A percentile compares a stretch with the other conserved stretches of the same genome.
These are phyloP conservation scores for Philereme transversata DNA, from an alignment of 2,888 invertebrate species.

Conservation along the genomic window DNA sequence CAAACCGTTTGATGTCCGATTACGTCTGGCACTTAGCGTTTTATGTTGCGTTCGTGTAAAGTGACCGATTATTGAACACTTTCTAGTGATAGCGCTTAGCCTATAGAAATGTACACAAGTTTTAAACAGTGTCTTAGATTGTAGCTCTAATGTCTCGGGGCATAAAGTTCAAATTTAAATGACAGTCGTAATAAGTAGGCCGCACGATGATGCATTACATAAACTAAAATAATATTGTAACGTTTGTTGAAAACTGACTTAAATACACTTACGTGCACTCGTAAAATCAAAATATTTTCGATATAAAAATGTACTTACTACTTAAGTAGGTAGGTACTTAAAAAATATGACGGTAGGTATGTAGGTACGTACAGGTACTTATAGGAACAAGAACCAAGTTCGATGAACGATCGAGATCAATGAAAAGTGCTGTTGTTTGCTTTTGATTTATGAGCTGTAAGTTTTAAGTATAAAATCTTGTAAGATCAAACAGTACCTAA, in stretches of 20 bases:
- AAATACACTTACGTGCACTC: not conserved
- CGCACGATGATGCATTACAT: not conserved
- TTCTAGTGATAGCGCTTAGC: constrained; percentile 42
- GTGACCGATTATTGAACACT: constrained; percentile 62
- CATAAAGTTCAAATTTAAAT: not conserved
- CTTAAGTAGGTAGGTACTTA: too few species aligned
- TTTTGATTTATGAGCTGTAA: constrained; percentile 5
- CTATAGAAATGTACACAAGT: constrained; percentile 19
- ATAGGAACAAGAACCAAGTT: not conserved
- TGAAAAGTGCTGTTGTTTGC: constrained; percentile 6
- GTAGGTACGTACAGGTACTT: not conserved
- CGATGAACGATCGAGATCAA: constrained; percentile 18
- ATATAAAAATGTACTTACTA: too few species aligned
- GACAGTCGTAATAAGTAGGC: not conserved
- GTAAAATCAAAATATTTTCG: not conserved
- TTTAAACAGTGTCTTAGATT: not conserved
- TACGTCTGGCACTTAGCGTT: constrained; percentile 59
- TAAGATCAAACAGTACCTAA: too few species aligned
- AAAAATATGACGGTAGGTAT: too few species aligned
- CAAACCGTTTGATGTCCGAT: constrained; percentile 62
- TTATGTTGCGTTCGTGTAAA: constrained; percentile 58
- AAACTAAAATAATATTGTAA: too few species aligned
- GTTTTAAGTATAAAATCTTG: not conserved
- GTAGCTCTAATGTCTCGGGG: not conserved
- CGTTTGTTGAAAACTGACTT: too few species aligned